Base-by-base conservation (phyloP, 2,888 invertebrate species). In the Halictus quadricinctus region DNA sequence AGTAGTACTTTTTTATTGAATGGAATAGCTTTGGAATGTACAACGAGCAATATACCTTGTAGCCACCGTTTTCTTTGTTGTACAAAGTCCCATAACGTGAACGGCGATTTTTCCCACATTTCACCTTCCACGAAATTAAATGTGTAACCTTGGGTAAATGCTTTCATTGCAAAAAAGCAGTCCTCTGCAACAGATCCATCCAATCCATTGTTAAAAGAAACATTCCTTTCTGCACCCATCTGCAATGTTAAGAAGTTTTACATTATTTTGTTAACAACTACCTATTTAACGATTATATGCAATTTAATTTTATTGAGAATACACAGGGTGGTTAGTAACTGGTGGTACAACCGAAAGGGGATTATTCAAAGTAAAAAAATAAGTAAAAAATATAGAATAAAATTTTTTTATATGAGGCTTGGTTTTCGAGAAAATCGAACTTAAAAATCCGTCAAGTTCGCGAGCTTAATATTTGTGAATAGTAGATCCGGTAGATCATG, bases 181-280 rank as follows among this genome's bases (percentile, higher is more conserved):
- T 99, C 99, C 95, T 99, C 99, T 36, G 99, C 99, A n/a, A 99
- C 98, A 0, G 99, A 99, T 36, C 99, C 99, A 95, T 99, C 99
- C 87, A 98, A 95, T 25, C 99, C 99, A 95, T 99, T 99, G 95
- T 99, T 99, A 95, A 98, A 99, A 0, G 98, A 98, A 0, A 99
- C 99, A 89, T 97, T 96, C 89, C 97, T 97, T 94, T 99, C 99
- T n/a, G 98, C 98, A 91, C 96, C 96, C 88, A 98, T 97, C 98
- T 98, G 79, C 5, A 29, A 76, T 29, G 25, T 15, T 29, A 64
- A n/a, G 7, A 50, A 21, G 50, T 21, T 18, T 21, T 50, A 50
- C 7, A 7, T 21, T 21, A 50, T 2, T 21, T 50, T 50, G 15
- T 50, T 50, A 50, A 21, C 21, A 12, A 60, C 5, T 50, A 50